Evolutionary conservation across 2,888 invertebrate genomes (phyloP).

Genomic region (Nomada fabriciana): DNA sequence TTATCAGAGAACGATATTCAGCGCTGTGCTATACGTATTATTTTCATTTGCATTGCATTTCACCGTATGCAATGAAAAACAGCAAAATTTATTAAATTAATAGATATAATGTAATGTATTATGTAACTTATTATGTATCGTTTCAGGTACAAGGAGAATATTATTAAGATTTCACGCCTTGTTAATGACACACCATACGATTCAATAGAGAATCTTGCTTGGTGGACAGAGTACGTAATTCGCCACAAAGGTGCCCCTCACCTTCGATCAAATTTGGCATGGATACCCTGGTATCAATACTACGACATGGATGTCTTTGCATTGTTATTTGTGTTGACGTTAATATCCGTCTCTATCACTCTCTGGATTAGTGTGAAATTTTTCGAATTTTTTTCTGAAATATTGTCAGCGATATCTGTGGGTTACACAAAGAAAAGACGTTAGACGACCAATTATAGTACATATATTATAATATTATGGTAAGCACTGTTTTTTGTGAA

Average conservation of each 20-base stretch:
- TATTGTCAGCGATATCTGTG: rapidly evolving
- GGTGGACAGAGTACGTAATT: conserved; percentile 75
- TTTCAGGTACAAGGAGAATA: conserved; percentile 70
- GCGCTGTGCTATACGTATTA: neutral
- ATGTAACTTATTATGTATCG: neutral
- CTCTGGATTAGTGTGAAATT: neutral
- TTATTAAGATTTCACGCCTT: conserved; percentile 38
- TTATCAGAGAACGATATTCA: neutral
- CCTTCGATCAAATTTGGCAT: conserved; percentile 45
- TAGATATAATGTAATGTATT: neutral
- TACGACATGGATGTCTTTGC: conserved; percentile 68
- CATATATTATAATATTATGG: neutral
- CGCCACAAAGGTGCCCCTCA: conserved; percentile 69
- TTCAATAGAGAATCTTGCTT: conserved; percentile 60
- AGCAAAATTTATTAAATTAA: neutral
- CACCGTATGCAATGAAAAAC: neutral
- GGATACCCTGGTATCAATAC: conserved; percentile 67
- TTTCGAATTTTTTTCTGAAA: neutral
- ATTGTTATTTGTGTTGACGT: conserved; percentile 45
- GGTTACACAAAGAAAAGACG: neutral
- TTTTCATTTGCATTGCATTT: too few species aligned
- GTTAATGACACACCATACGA: conserved; percentile 63
- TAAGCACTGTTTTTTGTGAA: neutral
- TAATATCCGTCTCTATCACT: neutral
- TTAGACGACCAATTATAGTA: neutral